Conservation (phyloP, 64 coral and sea anemone species). For the Stichodactyla helianthus region DNA sequence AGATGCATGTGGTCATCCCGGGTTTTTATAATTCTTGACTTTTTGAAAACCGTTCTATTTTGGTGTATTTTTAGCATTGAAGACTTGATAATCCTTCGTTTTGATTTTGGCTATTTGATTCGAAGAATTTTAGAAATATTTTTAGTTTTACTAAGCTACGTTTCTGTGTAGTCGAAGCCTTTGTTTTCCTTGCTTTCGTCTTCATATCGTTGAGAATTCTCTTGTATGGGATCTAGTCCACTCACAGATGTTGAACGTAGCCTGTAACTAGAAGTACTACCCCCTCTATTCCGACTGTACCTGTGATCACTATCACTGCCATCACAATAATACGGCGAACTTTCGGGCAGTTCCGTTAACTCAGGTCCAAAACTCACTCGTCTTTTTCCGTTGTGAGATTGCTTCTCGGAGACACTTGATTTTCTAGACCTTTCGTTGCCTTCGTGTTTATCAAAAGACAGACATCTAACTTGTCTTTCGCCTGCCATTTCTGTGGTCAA, state of each 20-base stretch:
- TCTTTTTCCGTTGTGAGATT: neutral
- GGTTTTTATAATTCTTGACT: too few species aligned
- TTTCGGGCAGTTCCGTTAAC: neutral
- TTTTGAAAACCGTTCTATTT: too few species aligned
- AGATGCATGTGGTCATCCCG: too few species aligned
- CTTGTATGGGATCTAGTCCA: neutral
- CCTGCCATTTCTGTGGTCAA: neutral
- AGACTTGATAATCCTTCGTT: too few species aligned
- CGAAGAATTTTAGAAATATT: too few species aligned
- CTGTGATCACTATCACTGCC: neutral
- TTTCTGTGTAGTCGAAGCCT: neutral
- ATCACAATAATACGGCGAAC: neutral
- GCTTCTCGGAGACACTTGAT: neutral
- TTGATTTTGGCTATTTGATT: too few species aligned
- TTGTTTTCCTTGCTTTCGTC: neutral
- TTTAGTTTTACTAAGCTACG: neutral
- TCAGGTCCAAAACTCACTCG: slow-evolving; percentile 39
- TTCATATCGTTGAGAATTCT: neutral
- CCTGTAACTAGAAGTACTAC: neutral
- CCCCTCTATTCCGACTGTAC: neutral
- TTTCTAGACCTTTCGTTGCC: neutral
- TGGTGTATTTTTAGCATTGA: too few species aligned
- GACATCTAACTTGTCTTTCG: neutral
- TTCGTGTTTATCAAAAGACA: slow-evolving; percentile 30
- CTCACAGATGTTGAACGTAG: neutral